Conservation (phyloP, 2,113 vertebrate genomes). For the Nannobrachium achirus region DNA sequence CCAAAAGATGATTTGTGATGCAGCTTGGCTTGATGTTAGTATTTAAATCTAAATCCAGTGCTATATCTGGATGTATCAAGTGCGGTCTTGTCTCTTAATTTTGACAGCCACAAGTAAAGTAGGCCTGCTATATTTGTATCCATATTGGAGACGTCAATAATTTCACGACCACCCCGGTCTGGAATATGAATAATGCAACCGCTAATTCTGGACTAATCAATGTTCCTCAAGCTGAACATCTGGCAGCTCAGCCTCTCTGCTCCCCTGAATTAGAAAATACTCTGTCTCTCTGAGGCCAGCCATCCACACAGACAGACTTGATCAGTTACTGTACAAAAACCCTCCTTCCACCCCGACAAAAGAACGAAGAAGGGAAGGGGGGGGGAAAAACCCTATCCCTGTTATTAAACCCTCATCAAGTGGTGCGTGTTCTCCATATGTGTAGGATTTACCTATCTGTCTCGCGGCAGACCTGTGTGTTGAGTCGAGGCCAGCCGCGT, state of each 20-base stretch:
- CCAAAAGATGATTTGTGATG: too few relatives aligned
- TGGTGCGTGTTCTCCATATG: conserved; percentile 90
- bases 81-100: conserved; percentile 48
- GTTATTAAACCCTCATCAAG: conserved; percentile 87
- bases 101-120: conserved; percentile 52
- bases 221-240: conserved; percentile 81
- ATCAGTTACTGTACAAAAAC: conserved; percentile 60
- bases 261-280: conserved; percentile 77
- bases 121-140: conserved; percentile 73
- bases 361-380: background rate
- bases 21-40: too few relatives aligned
- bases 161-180: conserved; percentile 77
- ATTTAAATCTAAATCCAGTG: conserved; percentile 53
- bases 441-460: conserved; percentile 99
- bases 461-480: conserved; percentile 94
- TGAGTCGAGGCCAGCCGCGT: conserved; percentile 94
- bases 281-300: conserved; percentile 45
- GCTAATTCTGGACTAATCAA: conserved; percentile 80
- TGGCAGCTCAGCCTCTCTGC: conserved; percentile 76
- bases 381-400: conserved; percentile 84
- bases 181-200: conserved; percentile 77
- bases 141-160: conserved; percentile 78
- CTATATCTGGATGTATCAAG: conserved; percentile 50
- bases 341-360: conserved; percentile 78
- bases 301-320: conserved; percentile 67